Evolutionary conservation across 2,113 vertebrate species (phyloP).

Genomic region (Ciconia boyciana): DNA sequence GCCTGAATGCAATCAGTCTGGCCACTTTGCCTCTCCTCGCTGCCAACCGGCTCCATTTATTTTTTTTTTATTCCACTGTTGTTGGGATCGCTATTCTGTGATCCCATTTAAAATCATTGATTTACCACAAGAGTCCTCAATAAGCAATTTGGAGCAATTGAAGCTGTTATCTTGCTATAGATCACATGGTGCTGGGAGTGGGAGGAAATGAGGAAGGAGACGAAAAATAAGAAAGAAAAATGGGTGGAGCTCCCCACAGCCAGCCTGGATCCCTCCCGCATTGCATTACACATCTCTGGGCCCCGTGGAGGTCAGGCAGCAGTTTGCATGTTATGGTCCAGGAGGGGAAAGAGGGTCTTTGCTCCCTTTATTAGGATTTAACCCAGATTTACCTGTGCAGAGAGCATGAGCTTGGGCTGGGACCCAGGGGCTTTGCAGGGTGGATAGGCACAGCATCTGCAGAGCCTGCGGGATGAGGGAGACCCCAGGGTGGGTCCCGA

Average conservation of each 20-base stretch:
- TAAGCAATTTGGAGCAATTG: constrained; percentile 35
- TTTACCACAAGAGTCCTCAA: constrained; percentile 13
- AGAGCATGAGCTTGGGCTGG: background rate
- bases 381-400: background rate
- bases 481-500: background rate
- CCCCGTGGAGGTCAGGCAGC: rapidly evolving
- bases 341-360: background rate
- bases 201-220: background rate
- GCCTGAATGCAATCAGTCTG: background rate
- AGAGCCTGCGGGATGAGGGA: background rate
- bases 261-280: rapidly evolving
- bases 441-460: background rate
- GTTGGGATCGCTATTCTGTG: background rate
- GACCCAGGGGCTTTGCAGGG: background rate
- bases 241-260: background rate
- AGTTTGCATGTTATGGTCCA: rapidly evolving
- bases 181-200: background rate
- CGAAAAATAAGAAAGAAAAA: background rate
- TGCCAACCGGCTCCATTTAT: background rate
- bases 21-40: background rate
- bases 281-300: rapidly evolving
- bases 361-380: background rate
- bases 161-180: background rate
- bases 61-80: background rate
- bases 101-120: constrained; percentile 48